phyloP scores from a whole-genome alignment of 2,113 vertebrate genomes.

The Rhegmatorhina hoffmannsi region DNA sequence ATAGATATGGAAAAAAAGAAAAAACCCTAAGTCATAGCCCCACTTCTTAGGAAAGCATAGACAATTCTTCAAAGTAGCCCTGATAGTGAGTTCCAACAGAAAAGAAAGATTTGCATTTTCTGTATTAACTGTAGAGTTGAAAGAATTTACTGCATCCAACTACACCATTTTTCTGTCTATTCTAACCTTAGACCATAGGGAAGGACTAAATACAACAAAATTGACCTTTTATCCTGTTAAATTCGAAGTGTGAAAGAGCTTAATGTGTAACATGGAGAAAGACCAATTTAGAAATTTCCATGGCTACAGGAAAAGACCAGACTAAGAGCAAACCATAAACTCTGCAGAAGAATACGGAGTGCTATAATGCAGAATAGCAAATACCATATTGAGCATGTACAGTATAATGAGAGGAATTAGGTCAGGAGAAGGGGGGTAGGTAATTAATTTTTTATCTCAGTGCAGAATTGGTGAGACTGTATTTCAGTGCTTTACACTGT shows the following conservation, averaged over 20 bases:
- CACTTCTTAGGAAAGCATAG: not conserved
- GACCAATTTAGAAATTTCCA: conserved; percentile 30
- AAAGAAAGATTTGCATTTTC: not conserved
- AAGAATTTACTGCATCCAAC: not conserved
- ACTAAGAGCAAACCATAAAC: not conserved
- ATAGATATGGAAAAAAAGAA: not conserved
- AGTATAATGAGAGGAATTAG: conserved; percentile 49
- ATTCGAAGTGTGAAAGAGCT: not conserved
- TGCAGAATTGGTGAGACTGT: conserved; percentile 6
- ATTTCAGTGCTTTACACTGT: not conserved
- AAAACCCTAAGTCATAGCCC: not conserved
- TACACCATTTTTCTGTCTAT: not conserved
- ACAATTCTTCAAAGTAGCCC: not conserved
- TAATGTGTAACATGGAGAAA: not conserved
- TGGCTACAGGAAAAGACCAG: not conserved
- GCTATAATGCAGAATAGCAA: not conserved
- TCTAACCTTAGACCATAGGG: not conserved
- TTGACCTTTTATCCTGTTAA: not conserved
- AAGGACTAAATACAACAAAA: not conserved
- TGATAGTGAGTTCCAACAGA: not conserved
- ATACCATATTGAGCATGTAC: conserved; percentile 2
- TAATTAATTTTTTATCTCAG: conserved; percentile 65
- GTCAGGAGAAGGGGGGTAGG: conserved; percentile 48
- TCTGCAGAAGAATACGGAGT: conserved; percentile 9
- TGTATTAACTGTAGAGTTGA: not conserved